Evolutionary conservation across 2,888 invertebrate genomes (phyloP), one percentile per base, ranked within the genome.

Genomic region (Thelaira solivaga): DNA sequence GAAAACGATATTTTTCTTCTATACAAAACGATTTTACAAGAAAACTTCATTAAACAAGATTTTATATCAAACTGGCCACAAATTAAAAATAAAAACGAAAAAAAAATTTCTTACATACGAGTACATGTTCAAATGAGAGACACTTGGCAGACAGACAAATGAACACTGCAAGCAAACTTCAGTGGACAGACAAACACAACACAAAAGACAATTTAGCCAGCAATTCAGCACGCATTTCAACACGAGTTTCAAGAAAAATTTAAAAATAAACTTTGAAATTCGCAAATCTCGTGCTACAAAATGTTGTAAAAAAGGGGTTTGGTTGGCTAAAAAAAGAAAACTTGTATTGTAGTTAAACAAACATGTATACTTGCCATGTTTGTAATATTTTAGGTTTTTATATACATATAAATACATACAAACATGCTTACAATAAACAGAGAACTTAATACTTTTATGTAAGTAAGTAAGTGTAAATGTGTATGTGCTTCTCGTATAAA

Each of bases 271-370:
- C 53, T 65, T 69, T 53, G 4, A 76, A 64, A 76, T 59, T 65
- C 43, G 36, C 43, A 74, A 74, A 78, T 74, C 78, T 78, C 78
- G 78, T 78, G 78, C 78, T 55, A 36, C 62, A 26, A 53, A 72
- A 62, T 68, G 55, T 47, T 68, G 68, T 36, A 69, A 61, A 69
- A 68, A 34, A 59, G 51, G 18, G 43, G 61, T 67, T 74, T 61
- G 61, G 51, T 31, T 51, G 47, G 51, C 36, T 62, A 36, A 72
- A 61, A 55, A 71, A 45, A 53, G 34, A 64, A 72, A 72, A 72
- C 72, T 72, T 29, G 72, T 64, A 53, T 72, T 62, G 16, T 29
- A 61, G 59, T 59, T 47, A 24, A 67, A 41, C 53, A 55, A 67
- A 55, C 34, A 55, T 18, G 13, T 29, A 51, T 24, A 6, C 45